phyloP scores from a whole-genome alignment of 2,888 invertebrate genomes.

The Cephonodes hylas region DNA sequence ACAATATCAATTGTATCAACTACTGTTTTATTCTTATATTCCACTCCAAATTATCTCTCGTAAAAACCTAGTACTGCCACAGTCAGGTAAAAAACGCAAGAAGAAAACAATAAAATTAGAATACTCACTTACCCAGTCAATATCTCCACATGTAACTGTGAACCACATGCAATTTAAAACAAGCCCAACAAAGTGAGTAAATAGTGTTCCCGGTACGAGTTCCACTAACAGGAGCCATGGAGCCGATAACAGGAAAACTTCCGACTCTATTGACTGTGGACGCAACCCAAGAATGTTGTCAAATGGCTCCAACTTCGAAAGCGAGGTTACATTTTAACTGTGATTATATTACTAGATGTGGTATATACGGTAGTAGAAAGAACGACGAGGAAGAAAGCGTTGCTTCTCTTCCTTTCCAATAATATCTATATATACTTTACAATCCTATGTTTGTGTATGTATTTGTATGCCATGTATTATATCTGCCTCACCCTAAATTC shows the following conservation, averaged over 20 bases:
- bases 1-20: too few relatives aligned
- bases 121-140: neutral
- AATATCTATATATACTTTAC: too few relatives aligned
- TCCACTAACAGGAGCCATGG: constrained; percentile 20
- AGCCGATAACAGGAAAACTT: constrained; percentile 53
- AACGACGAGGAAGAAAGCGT: too few relatives aligned
- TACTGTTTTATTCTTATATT: too few relatives aligned
- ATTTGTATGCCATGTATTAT: too few relatives aligned
- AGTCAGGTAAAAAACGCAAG: neutral
- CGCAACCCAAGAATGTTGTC: constrained; percentile 24
- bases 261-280: constrained; percentile 37
- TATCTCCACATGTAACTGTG: neutral
- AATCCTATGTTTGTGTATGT: too few relatives aligned
- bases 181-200: neutral
- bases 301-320: constrained; percentile 25
- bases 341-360: neutral
- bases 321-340: constrained; percentile 21
- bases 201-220: neutral
- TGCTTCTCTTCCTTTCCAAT: too few relatives aligned
- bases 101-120: neutral
- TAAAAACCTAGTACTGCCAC: too few relatives aligned
- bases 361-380: too few relatives aligned
- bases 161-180: neutral
- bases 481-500: too few relatives aligned
- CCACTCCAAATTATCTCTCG: too few relatives aligned